phyloP scores from a whole-genome alignment of 2,113 vertebrate species.

The Anoura caudifer region DNA sequence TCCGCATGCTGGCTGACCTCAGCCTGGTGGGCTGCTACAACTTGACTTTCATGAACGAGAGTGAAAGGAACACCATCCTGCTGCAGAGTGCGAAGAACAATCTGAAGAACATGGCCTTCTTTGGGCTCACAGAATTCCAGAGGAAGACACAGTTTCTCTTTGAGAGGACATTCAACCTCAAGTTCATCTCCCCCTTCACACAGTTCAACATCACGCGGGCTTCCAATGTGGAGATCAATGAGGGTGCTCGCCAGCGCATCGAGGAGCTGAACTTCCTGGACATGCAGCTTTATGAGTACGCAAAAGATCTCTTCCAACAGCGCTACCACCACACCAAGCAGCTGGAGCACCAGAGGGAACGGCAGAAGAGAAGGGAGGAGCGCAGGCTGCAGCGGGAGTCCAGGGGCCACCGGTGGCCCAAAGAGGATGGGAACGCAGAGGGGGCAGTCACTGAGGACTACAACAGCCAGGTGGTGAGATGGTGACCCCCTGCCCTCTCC shows the following conservation, averaged over 20 bases:
- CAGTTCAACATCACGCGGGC: slow-evolving; percentile 96
- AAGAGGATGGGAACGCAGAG: slow-evolving; percentile 72
- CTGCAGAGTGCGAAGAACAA: slow-evolving; percentile 96
- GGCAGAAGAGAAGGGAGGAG: slow-evolving; percentile 89
- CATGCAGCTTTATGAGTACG: slow-evolving; percentile 94
- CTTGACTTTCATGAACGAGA: slow-evolving; percentile 96
- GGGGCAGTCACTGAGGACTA: slow-evolving; percentile 94
- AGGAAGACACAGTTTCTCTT: slow-evolving; percentile 99
- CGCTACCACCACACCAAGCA: slow-evolving; percentile 94
- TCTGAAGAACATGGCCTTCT: slow-evolving; percentile 99
- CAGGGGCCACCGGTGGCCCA: slow-evolving; percentile 81
- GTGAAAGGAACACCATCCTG: slow-evolving; percentile 90
- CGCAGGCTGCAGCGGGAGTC: slow-evolving; percentile 88
- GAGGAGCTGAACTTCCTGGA: slow-evolving; percentile 95
- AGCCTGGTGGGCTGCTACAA: slow-evolving; percentile 99
- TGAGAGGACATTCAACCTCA: slow-evolving; percentile 97
- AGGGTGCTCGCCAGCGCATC: slow-evolving; percentile 87
- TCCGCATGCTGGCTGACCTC: slow-evolving; percentile 97
- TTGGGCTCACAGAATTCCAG: slow-evolving; percentile 96
- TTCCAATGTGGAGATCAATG: slow-evolving; percentile 93
- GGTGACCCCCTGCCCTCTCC: slow-evolving; percentile 83
- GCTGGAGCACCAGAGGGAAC: slow-evolving; percentile 89
- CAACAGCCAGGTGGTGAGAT: slow-evolving; percentile 94
- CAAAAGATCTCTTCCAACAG: slow-evolving; percentile 96
- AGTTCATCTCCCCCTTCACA: slow-evolving; percentile 96